phyloP scores from a whole-genome alignment of 2,888 invertebrate species.

The Ennomos quercinarius region DNA sequence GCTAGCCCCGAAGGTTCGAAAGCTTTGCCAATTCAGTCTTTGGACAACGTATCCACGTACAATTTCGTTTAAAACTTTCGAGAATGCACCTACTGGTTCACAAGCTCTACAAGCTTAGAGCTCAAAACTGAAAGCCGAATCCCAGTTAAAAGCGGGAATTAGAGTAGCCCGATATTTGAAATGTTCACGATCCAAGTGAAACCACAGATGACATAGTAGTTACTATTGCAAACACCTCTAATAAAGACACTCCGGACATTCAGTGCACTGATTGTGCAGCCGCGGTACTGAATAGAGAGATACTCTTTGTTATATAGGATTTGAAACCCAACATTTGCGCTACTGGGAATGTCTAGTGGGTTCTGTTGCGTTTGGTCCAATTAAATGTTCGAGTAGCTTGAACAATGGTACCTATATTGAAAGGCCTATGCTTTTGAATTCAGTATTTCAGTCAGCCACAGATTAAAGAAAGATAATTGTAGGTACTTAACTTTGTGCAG shows the following conservation, averaged over 20 bases:
- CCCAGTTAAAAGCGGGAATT: background rate
- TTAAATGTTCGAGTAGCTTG: background rate
- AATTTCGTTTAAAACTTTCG: too few species aligned
- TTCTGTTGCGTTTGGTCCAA: constrained; percentile 5
- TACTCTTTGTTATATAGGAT: constrained; percentile 12
- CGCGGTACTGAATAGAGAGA: background rate
- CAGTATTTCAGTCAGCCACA: background rate
- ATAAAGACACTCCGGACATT: constrained; percentile 6
- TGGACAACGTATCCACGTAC: too few species aligned
- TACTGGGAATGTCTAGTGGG: background rate
- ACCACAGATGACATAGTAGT: too few species aligned
- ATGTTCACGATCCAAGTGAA: constrained; percentile 5
- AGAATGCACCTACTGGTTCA: too few species aligned
- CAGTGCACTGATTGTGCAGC: constrained; percentile 6
- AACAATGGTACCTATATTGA: constrained; percentile 6
- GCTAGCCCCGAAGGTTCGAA: too few species aligned
- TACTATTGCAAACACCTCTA: constrained; percentile 6
- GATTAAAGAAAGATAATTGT: background rate
- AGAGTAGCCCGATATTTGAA: constrained; percentile 3
- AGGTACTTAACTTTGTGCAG: too few species aligned
- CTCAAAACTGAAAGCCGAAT: background rate
- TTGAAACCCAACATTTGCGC: constrained; percentile 13
- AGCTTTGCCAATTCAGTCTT: too few species aligned
- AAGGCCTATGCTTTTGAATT: background rate
- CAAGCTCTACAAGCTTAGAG: background rate